Conservation (phyloP, 2,113 vertebrate genomes). For the Tragulus kanchil region DNA sequence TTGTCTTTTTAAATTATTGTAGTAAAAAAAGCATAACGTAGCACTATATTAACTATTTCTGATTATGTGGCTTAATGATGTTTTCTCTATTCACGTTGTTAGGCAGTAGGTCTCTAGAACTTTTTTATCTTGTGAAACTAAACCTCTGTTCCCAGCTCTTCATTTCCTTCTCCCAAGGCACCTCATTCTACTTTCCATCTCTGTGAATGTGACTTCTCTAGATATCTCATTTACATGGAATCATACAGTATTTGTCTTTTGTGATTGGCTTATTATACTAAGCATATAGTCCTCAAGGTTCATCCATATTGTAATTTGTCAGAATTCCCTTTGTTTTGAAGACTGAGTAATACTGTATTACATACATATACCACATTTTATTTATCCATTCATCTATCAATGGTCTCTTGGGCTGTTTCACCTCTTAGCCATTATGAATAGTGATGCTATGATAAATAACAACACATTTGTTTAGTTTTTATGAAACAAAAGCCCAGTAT, state of each 20-base stretch:
- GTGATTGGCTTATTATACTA: background rate
- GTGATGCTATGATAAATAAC: too few species aligned
- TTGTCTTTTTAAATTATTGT: background rate
- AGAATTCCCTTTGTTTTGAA: too few species aligned
- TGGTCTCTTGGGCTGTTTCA: too few species aligned
- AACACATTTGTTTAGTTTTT: constrained; percentile 23
- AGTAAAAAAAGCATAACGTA: constrained; percentile 6
- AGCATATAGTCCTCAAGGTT: too few species aligned
- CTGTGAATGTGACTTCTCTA: background rate
- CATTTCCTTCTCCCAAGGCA: background rate
- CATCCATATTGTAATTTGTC: too few species aligned
- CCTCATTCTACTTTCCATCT: background rate
- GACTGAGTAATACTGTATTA: too few species aligned
- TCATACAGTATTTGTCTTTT: background rate
- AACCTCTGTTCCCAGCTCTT: background rate
- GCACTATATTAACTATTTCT: background rate
- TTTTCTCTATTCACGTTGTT: background rate
- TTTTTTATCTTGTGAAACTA: background rate
- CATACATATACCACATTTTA: too few species aligned
- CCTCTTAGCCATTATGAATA: too few species aligned
- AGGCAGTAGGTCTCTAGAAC: background rate
- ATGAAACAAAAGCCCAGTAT: constrained; percentile 16
- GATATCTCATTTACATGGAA: background rate
- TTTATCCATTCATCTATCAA: too few species aligned
- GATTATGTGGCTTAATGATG: background rate